These are phyloP conservation scores for Sinocyclocheilus maitianheensis DNA, from an alignment of 2,113 vertebrate genomes.

Conservation along the genomic window DNA sequence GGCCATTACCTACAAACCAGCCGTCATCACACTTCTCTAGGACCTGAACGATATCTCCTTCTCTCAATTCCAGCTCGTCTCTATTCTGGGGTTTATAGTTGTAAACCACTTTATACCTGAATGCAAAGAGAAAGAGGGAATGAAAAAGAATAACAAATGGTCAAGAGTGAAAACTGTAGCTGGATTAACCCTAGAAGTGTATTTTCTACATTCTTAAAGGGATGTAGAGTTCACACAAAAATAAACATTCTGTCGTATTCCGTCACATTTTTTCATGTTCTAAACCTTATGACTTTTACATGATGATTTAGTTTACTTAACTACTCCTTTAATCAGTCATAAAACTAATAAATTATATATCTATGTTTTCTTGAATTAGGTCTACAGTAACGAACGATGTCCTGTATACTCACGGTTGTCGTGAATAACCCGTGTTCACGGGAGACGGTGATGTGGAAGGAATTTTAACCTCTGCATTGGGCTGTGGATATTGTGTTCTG, in stretches of 20 bases:
- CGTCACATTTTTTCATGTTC: neutral
- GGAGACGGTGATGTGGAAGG: conserved; percentile 46
- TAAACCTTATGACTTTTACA: neutral
- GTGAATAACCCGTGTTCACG: conserved; percentile 55
- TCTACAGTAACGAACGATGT: neutral
- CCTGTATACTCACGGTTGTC: conserved; percentile 66
- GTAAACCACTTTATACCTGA: conserved; percentile 89
- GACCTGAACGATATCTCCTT: conserved; percentile 90
- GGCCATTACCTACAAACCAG: conserved; percentile 91
- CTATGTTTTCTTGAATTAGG: neutral
- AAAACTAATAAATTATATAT: neutral
- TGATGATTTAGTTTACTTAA: neutral
- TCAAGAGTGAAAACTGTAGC: neutral
- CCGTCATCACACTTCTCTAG: conserved; percentile 96
- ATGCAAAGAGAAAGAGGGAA: conserved; percentile 5
- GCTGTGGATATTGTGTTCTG: conserved; percentile 52
- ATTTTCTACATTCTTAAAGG: neutral
- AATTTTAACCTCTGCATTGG: conserved; percentile 56
- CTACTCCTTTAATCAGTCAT: neutral
- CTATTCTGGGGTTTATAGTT: conserved; percentile 90
- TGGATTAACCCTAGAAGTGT: neutral
- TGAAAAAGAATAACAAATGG: neutral
- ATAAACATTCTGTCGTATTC: neutral
- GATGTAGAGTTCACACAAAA: neutral
- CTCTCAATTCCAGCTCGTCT: conserved; percentile 90